Evolutionary conservation across 2,888 invertebrate genomes (phyloP).

Genomic region (Hetaerina titia): DNA sequence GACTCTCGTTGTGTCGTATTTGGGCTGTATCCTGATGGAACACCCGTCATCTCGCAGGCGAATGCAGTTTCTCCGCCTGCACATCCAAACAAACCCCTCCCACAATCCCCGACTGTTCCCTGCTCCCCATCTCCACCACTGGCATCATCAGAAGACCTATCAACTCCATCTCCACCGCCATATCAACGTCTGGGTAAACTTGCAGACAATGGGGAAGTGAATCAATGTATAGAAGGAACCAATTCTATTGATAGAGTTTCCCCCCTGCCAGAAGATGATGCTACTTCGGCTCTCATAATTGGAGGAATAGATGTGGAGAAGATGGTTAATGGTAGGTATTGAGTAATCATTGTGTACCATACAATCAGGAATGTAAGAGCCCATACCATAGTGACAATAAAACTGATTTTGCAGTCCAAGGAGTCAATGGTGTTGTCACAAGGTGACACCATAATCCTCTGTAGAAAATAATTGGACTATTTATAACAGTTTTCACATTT

Average conservation of each 20-base stretch:
- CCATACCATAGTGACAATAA: too few species aligned
- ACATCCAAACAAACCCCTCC: neutral
- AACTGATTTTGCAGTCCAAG: too few species aligned
- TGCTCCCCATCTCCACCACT: slow-evolving; percentile 50
- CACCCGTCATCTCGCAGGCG: slow-evolving; percentile 69
- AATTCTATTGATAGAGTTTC: slow-evolving; percentile 60
- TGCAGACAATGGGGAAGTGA: slow-evolving; percentile 52
- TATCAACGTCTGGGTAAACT: slow-evolving; percentile 51
- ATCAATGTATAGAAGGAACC: slow-evolving; percentile 2
- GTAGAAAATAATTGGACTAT: too few species aligned
- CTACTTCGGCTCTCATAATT: neutral
- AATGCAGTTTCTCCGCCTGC: neutral
- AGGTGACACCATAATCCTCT: too few species aligned
- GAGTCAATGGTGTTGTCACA: too few species aligned
- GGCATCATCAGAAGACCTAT: slow-evolving; percentile 43
- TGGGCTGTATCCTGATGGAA: slow-evolving; percentile 80
- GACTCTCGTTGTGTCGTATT: slow-evolving; percentile 93
- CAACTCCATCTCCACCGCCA: slow-evolving; percentile 51
- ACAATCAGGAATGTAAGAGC: too few species aligned
- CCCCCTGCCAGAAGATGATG: slow-evolving; percentile 52
- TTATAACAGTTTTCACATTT: too few species aligned
- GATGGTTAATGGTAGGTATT: neutral
- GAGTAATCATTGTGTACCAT: neutral
- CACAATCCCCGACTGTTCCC: slow-evolving; percentile 50
- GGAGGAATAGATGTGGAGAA: neutral